Percentiles rank a stretch among this genome's conserved stretches.
Conservation (phyloP, 2,113 vertebrate species). For the Catharus minimus region DNA sequence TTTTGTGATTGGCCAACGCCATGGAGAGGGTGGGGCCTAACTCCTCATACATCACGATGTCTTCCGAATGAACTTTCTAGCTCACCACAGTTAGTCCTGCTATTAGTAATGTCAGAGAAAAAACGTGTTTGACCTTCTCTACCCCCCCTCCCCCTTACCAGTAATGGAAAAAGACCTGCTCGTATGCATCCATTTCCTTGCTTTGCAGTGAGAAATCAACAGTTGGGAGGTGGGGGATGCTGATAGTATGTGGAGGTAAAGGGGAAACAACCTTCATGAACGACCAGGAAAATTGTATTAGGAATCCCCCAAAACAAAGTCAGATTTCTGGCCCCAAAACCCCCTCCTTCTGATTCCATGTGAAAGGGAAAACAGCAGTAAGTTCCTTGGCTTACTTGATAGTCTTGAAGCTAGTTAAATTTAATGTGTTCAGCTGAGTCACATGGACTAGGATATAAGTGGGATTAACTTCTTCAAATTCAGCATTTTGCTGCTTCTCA, state of each 20-base stretch:
- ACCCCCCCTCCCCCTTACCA: accelerated
- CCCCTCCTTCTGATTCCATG: background rate
- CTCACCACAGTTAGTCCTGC: background rate
- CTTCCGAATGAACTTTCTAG: too few species aligned
- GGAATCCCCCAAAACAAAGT: background rate
- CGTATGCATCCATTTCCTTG: background rate
- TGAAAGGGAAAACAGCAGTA: background rate
- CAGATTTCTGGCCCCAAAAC: background rate
- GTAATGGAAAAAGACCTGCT: background rate
- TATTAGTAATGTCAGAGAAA: background rate
- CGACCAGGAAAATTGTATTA: background rate
- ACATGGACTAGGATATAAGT: background rate
- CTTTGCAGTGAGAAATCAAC: background rate
- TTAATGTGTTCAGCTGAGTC: background rate
- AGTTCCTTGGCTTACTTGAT: background rate
- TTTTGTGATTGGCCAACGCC: too few species aligned
- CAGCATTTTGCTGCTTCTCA: background rate
- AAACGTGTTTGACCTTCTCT: background rate
- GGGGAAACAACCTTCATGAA: background rate
- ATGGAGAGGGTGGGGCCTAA: too few species aligned
- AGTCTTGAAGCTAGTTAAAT: background rate
- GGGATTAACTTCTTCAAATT: background rate
- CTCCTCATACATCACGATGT: too few species aligned
- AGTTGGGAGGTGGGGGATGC: background rate
- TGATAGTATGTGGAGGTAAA: background rate